These are phyloP conservation scores for Cuculus canorus DNA, from an alignment of 2,797 vertebrate species.

Conservation along the genomic window DNA sequence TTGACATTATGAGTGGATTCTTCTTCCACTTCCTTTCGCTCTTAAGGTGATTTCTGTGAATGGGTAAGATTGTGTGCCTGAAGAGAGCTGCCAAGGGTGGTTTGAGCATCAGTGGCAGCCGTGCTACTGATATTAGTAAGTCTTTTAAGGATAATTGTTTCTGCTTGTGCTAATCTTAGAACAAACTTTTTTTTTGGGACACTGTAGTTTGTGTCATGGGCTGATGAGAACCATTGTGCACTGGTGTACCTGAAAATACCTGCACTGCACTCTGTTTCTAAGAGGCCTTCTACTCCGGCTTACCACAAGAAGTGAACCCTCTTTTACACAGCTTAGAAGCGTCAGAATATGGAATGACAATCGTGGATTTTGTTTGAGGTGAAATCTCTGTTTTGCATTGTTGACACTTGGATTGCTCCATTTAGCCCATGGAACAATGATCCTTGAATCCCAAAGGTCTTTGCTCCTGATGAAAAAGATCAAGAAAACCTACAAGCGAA, in stretches of 20 bases:
- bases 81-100: not conserved
- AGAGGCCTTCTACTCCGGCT: not conserved
- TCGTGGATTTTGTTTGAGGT: not conserved
- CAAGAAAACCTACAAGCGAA: not conserved
- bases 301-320: not conserved
- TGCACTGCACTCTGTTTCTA: not conserved
- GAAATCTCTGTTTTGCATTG: not conserved
- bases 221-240: not conserved
- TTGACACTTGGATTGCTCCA: not conserved
- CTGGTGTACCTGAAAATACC: not conserved
- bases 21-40: not conserved
- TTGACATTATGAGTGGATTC: not conserved
- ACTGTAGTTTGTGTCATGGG: not conserved
- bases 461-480: not conserved
- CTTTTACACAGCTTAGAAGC: not conserved
- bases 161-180: not conserved
- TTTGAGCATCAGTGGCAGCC: not conserved
- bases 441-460: not conserved
- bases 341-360: not conserved
- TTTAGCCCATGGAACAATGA: not conserved
- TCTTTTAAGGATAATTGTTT: not conserved
- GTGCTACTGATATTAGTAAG: no score
- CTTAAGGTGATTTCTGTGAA: not conserved
- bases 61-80: not conserved
- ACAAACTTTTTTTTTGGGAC: not conserved